Base-by-base conservation (phyloP, 2,888 invertebrate genomes). In the Dryocosmus kuriphilus region DNA sequence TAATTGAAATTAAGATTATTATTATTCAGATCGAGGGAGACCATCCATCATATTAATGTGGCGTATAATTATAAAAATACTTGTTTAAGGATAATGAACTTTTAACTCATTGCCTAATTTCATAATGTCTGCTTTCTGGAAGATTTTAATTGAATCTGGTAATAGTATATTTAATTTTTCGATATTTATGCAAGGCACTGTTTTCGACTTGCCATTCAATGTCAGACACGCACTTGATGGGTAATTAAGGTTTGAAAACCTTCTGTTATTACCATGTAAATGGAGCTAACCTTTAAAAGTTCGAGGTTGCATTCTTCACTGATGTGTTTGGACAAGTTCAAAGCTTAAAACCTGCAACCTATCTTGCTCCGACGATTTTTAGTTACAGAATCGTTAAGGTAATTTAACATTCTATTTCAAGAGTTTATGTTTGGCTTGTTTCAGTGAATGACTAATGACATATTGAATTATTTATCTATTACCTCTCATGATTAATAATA, bases 211-310 rank as follows among this genome's bases (percentile, higher is more conserved):
- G 46, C 14, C 55, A 60, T 16, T 60, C 60, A 27, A 19, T 71
- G 51, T 71, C n/a, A n/a, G 30, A n/a, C 51, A n/a, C 77, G 80
- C 74, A 80, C 55, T 78, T 81, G 81, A 82, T 80, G 81, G 80
- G 82, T 84, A 86, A 85, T 85, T 86, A 85, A 81, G 83, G 75
- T 63, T 78, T 82, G 80, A 82, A 82, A 83, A 85, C 82, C 83
- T 85, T 83, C n/a, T 81, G 81, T 82, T 85, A 86, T 85, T 86
- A 86, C 85, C 81, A 86, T 86, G 86, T 83, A 86, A 86, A 86
- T 85, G 79, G 85, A 79, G 79, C 63, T 35, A 30, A 62, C 78
- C 82, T 85, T 83, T 38, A 60, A 27, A 16, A 67, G 67, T 67
- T 67, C 24, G 41, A 67, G 41, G 41, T 65, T 65, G 24, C 38